phyloP scores from a whole-genome alignment of 2,113 vertebrate species.

The Pluvianellus socialis region DNA sequence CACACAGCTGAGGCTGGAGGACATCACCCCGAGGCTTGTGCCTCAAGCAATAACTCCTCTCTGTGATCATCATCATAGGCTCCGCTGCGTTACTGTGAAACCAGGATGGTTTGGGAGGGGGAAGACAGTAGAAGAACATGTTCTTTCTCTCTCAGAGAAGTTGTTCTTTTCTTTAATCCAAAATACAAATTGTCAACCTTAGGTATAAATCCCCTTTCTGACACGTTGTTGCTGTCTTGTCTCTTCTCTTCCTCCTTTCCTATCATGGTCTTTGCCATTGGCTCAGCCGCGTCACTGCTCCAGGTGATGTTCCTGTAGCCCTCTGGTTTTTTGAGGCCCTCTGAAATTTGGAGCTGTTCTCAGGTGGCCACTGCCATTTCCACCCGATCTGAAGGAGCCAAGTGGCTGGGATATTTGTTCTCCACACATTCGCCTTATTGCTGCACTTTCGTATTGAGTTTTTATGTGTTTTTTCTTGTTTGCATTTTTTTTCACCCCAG shows the following conservation, averaged over 20 bases:
- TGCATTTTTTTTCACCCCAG: conserved; percentile 48
- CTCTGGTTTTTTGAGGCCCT: too few relatives aligned
- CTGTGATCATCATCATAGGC: not conserved
- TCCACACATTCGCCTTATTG: fast-evolving
- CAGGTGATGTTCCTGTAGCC: not conserved
- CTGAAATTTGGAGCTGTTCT: not conserved
- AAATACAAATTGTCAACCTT: fast-evolving
- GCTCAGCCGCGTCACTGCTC: not conserved
- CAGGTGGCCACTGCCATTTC: not conserved
- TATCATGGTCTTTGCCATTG: not conserved
- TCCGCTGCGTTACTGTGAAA: not conserved
- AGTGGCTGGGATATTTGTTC: not conserved
- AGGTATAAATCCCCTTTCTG: not conserved
- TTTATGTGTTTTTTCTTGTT: not conserved
- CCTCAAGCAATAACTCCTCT: not conserved
- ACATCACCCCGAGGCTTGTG: not conserved
- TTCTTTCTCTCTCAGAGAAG: not conserved
- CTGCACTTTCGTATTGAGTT: not conserved
- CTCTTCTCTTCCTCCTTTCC: not conserved
- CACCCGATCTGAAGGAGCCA: fast-evolving
- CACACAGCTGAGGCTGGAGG: not conserved
- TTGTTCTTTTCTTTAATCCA: not conserved
- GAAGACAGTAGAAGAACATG: not conserved
- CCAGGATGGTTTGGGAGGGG: not conserved
- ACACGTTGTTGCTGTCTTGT: not conserved